Evolutionary conservation across 2,888 invertebrate genomes (phyloP), one percentile per base, ranked within the genome.

Genomic region (Saturnia japonica): DNA sequence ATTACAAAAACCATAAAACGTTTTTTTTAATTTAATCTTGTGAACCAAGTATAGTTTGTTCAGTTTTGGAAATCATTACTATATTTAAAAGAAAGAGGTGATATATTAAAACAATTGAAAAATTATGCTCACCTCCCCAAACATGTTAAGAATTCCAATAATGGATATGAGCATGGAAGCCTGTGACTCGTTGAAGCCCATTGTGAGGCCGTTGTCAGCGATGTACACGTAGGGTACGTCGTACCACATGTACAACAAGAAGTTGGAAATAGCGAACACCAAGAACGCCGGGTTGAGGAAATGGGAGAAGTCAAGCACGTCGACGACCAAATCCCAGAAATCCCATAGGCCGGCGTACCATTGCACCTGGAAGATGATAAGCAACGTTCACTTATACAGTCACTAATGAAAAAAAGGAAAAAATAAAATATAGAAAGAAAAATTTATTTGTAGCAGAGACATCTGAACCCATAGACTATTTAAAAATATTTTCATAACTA

Each of bases 201-300:
- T 94, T 74, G 95, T 95, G 82, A 95, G 95, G 14, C 96, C 97
- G 85, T 96, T 96, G 85, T 98, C 98, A 2, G 97, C 96, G 76
- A 98, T 95, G 92, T 98, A 99, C 78, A 99, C 97, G 88, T 99
- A 99, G 2, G 98, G 98, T 71, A 98, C 97, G 87, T 99, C 98
- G 89, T 97, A 97, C 97, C 98, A 98, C 81, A 97, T 96, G 94
- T 98, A 98, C 75, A 99, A 94, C 34, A 98, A 94, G 88, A 98
- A 97, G 92, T 98, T 98, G 72, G 98, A 98, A 28, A 98, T 86
- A 40, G 97, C 96, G 91, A 98, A 98, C 70, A 97, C 91, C 43
- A 97, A 91, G 91, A 97, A 97, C 76, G 94, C 95, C 34, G 95
- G 95, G 88, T 97, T 97, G 69, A 94, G 90, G 87, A 98, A 97